A percentile compares a stretch with the other conserved stretches of the same genome.
Conservation (phyloP, 2,797 vertebrate genomes). For the Pseudochromis fuscus region DNA sequence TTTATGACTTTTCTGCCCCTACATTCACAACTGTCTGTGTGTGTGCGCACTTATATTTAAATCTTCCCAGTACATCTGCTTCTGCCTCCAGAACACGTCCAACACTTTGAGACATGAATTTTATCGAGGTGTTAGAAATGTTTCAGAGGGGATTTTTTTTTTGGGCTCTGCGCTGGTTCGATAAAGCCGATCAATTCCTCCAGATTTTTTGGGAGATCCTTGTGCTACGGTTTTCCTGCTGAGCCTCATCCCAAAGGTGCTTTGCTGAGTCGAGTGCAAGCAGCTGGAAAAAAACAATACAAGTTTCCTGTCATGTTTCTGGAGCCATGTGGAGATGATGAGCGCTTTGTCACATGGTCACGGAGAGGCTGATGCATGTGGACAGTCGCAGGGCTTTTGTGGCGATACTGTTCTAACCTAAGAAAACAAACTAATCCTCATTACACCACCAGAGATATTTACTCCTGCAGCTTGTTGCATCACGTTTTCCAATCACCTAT, state of each 20-base stretch:
- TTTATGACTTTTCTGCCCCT: background rate
- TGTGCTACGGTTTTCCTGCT: background rate
- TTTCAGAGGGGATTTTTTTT: conserved; percentile 3
- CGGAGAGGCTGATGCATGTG: background rate
- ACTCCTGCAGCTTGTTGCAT: too few species aligned
- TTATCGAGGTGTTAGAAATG: background rate
- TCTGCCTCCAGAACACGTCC: background rate
- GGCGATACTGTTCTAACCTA: background rate
- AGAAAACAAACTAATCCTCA: background rate
- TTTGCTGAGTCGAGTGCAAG: background rate
- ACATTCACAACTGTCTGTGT: conserved; percentile 1
- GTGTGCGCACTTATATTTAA: background rate
- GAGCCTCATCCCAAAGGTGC: background rate
- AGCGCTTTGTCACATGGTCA: background rate
- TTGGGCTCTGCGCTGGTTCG: background rate
- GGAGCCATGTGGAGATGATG: conserved; percentile 2
- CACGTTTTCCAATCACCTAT: too few species aligned
- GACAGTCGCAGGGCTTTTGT: background rate
- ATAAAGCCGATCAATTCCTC: background rate
- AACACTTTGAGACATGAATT: conserved; percentile 16
- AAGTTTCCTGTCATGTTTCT: conserved; percentile 21
- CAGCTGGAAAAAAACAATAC: conserved; percentile 25
- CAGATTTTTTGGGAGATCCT: background rate
- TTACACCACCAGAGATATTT: too few species aligned
- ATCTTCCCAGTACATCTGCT: conserved; percentile 11